Evolutionary conservation across 2,888 invertebrate genomes (phyloP), one percentile per base, ranked within the genome.

Genomic region (Aphidius colemani): DNA sequence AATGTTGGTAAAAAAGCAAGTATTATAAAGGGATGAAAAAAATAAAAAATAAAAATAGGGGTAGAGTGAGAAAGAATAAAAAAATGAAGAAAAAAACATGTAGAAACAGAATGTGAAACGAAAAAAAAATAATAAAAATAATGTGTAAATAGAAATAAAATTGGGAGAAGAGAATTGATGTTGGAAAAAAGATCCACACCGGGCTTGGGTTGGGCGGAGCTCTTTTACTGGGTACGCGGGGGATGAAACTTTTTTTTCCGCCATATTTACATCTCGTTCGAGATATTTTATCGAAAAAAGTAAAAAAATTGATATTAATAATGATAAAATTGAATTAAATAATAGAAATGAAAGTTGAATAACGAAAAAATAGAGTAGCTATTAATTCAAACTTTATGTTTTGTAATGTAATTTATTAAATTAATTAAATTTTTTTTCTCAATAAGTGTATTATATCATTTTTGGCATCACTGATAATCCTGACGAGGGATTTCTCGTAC

Each of bases 261-360:
- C 79, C 79, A 80, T 79, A 80, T 79, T 80, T 78, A 80, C 78
- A 79, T 78, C 75, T 74, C 72, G 57, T 69, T 64, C 65, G 30
- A 30, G 30, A 30, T 57, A 46, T 53, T 49, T 49, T 53, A 40
- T 39, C 64, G 60, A 56, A 63, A 58, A 58, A 45, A 55, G 51
- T 41, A 65, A 65, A 65, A 63, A 65, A 46, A 57, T 49, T n/a
- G 9, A 53, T 57, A 51, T 53, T 62, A 66, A 63, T 49, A 61
- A 57, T 53, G 41, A 58, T 51, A 53, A 53, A 30, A 30, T 30
- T 30, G 3, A 30, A 30, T 30, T 5, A 30, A 30, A 30, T 30
- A 5, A 30, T 30, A 30, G 30, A 30, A 5, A 18, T 18, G 2
- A 18, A 18, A 18, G 13, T 18, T 18, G 13, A 30, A 30, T 5